Evolutionary conservation across 1,140 invertebrate genomes (phyloP).

Genomic region (Watersipora subatra): DNA sequence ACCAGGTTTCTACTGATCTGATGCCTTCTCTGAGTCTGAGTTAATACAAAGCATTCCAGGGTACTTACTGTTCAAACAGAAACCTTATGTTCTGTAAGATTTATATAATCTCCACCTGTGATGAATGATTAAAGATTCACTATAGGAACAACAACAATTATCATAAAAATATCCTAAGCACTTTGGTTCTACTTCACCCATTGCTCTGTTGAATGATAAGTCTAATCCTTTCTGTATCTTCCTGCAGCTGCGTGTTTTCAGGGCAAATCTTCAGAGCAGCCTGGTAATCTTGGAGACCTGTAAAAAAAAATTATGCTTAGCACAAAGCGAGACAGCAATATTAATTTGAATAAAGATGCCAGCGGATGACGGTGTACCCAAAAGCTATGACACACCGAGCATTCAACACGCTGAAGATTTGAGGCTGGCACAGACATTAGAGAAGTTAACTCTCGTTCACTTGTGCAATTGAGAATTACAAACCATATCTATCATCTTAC

Average conservation of each 20-base stretch:
- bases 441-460: background rate
- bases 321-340: background rate
- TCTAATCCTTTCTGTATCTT: conserved; percentile 39
- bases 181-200: too few species aligned
- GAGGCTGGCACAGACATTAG: background rate
- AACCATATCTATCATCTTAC: conserved; percentile 17
- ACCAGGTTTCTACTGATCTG: too few species aligned
- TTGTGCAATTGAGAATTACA: background rate
- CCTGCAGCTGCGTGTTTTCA: conserved; percentile 41
- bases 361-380: background rate
- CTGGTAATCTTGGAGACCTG: conserved; percentile 55
- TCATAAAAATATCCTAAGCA: too few species aligned
- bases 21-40: too few species aligned
- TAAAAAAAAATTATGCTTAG: conserved; percentile 1
- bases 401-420: background rate
- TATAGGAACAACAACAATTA: too few species aligned
- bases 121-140: too few species aligned
- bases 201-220: conserved; percentile 28
- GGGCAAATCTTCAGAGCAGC: conserved; percentile 52
- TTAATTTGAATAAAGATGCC: background rate
- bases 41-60: too few species aligned
- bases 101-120: too few species aligned
- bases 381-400: background rate
- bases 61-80: too few species aligned
- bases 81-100: too few species aligned